Evolutionary conservation across 2,113 vertebrate genomes (phyloP).

Genomic region (Limnothrissa miodon): DNA sequence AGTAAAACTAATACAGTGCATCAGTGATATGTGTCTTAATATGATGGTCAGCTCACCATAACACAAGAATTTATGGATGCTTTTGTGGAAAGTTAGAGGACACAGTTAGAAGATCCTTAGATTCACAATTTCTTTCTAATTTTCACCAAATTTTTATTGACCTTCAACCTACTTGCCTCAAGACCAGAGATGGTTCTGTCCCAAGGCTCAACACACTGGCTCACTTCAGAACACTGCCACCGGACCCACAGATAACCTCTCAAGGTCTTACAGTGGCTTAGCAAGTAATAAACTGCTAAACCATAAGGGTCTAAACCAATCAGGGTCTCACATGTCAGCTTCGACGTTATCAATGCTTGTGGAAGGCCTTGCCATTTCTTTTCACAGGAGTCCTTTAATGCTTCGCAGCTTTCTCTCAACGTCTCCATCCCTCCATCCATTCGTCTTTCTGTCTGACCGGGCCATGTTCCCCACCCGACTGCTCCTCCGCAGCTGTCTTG

Average conservation of each 20-base stretch:
- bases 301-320: background rate
- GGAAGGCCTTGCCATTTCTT: background rate
- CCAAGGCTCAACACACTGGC: too few species aligned
- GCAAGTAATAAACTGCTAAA: background rate
- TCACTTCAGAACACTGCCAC: background rate
- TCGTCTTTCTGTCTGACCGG: too few species aligned
- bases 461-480: constrained; percentile 33
- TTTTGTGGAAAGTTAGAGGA: background rate
- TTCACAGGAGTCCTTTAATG: background rate
- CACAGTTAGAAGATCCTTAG: too few species aligned
- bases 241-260: background rate
- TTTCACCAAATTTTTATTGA: background rate
- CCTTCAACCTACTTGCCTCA: too few species aligned
- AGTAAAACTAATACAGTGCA: background rate
- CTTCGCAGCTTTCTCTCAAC: background rate
- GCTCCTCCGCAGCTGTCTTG: constrained; percentile 57
- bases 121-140: background rate
- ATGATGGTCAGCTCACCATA: background rate
- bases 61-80: background rate
- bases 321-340: background rate
- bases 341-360: background rate
- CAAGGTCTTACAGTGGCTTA: background rate
- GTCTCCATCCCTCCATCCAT: background rate
- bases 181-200: too few species aligned
- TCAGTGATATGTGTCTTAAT: background rate